Evolutionary conservation across 2,113 vertebrate genomes (phyloP).

Genomic region (Elanoides forficatus): DNA sequence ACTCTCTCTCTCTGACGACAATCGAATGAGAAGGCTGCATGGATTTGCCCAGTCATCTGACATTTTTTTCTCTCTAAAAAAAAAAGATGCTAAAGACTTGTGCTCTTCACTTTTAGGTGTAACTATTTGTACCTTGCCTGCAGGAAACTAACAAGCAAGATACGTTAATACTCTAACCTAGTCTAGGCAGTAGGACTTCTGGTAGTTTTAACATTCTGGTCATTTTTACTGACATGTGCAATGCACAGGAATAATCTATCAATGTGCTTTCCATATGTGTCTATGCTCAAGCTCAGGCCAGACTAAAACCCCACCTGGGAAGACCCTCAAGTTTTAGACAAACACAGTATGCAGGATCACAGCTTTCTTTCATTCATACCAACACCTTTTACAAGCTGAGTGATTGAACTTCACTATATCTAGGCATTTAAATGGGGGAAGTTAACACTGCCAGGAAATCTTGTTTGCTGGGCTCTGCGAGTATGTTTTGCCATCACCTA

Average conservation of each 20-base stretch:
- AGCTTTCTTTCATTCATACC: neutral
- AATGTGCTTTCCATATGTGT: neutral
- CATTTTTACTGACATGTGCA: neutral
- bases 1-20: neutral
- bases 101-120: neutral
- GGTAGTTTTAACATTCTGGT: neutral
- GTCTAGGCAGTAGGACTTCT: neutral
- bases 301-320: neutral
- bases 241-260: neutral
- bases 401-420: neutral
- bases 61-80: neutral
- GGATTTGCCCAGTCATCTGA: neutral
- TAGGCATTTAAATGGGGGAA: neutral
- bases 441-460: neutral
- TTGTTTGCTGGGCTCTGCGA: neutral
- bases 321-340: neutral
- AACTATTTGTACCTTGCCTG: neutral
- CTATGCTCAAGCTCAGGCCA: neutral
- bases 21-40: neutral
- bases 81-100: neutral
- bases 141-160: neutral
- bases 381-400: neutral
- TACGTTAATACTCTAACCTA: neutral
- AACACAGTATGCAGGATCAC: neutral
- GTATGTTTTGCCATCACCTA: neutral